phyloP scores from a whole-genome alignment of 1,140 invertebrate species.

The Neotoxoptera formosana region DNA sequence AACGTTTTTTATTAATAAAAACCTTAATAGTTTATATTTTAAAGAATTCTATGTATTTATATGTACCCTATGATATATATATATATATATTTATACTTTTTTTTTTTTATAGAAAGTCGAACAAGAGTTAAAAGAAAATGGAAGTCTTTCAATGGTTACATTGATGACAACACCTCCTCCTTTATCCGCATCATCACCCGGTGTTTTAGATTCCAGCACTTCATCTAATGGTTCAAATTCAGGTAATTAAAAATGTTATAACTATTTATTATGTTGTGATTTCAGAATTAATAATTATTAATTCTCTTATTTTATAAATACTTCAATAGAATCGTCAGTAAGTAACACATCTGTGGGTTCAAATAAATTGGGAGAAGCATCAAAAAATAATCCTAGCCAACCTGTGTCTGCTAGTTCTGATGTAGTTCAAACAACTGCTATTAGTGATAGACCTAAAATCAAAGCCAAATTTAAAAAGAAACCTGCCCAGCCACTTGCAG shows the following conservation, averaged over 20 bases:
- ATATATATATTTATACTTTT: not conserved
- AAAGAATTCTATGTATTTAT: not conserved
- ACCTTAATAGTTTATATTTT: conserved; percentile 13
- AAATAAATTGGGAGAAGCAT: conserved; percentile 40
- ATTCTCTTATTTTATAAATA: not conserved
- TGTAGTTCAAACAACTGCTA: conserved; percentile 72
- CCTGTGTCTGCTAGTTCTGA: conserved; percentile 51
- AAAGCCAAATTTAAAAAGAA: conserved; percentile 79
- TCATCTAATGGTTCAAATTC: conserved; percentile 57
- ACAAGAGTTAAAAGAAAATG: conserved; percentile 75
- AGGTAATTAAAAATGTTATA: conserved; percentile 1
- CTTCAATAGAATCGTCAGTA: not conserved
- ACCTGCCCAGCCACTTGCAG: conserved; percentile 61
- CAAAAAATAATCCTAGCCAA: conserved; percentile 38
- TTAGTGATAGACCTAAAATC: conserved; percentile 80
- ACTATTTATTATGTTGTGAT: not conserved
- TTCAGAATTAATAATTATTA: not conserved
- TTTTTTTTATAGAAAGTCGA: conserved; percentile 70
- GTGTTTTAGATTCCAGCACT: conserved; percentile 62
- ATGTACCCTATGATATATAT: not conserved
- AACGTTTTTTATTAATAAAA: too few relatives aligned
- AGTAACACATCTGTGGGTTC: conserved; percentile 16
- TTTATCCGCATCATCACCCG: conserved; percentile 62
- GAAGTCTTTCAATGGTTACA: conserved; percentile 60
- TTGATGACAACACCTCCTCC: conserved; percentile 42